phyloP scores from a whole-genome alignment of 37 sponge, comb jelly and placozoan species.

The Aphrocallistes beatrix region DNA sequence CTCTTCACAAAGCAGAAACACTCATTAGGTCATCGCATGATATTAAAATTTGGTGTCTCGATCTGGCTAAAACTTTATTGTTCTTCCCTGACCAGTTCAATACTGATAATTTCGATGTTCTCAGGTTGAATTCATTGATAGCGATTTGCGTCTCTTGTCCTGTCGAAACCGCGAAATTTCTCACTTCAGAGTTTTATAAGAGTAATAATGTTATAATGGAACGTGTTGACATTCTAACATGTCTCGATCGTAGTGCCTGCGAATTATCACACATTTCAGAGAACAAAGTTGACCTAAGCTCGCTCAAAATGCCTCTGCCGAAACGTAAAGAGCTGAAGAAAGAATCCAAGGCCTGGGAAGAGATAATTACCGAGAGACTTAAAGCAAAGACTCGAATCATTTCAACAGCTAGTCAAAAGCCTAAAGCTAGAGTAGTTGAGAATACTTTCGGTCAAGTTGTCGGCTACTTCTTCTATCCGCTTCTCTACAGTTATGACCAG shows the following conservation, averaged over 20 bases:
- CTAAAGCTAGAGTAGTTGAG: neutral
- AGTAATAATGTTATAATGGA: neutral
- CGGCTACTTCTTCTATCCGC: neutral
- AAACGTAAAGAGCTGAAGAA: neutral
- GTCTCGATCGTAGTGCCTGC: neutral
- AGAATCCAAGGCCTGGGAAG: neutral
- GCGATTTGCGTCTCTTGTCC: neutral
- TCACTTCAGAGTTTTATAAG: neutral
- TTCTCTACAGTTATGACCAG: neutral
- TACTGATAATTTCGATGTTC: neutral
- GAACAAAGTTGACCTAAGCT: neutral
- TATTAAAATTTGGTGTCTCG: neutral
- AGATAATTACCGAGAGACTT: neutral
- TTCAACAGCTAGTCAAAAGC: neutral
- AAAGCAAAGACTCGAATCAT: neutral
- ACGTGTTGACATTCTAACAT: neutral
- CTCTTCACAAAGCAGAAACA: neutral
- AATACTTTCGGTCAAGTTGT: neutral
- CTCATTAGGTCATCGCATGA: neutral
- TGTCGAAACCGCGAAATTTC: neutral
- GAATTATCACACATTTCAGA: neutral
- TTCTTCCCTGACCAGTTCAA: neutral
- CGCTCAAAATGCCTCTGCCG: neutral
- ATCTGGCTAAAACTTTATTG: neutral
- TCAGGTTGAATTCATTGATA: neutral